phyloP scores from a whole-genome alignment of 1,140 invertebrate genomes.

The Littorina saxatilis region DNA sequence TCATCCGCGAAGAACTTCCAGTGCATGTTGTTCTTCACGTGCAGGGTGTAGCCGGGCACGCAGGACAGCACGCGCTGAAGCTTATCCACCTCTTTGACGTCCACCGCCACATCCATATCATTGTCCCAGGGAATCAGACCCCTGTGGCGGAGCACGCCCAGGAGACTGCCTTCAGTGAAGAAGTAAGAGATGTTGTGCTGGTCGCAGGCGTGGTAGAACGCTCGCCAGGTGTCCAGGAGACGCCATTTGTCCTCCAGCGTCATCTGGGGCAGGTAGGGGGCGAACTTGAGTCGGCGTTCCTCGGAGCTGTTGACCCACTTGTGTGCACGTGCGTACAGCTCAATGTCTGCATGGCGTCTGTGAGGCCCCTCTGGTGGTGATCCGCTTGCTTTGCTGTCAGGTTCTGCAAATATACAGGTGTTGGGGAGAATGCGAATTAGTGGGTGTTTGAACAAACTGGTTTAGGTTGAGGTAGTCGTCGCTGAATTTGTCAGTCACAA shows the following conservation, averaged over 20 bases:
- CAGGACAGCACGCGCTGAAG: slow-evolving; percentile 32
- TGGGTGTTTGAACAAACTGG: neutral
- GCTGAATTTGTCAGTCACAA: neutral
- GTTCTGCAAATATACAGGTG: neutral
- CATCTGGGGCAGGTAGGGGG: neutral
- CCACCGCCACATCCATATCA: slow-evolving; percentile 36
- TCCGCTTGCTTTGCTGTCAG: no score
- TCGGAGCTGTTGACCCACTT: neutral
- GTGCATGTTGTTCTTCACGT: slow-evolving; percentile 20
- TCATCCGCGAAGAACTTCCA: slow-evolving; percentile 33
- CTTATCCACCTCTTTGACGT: slow-evolving; percentile 3
- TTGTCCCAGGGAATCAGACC: slow-evolving; percentile 42
- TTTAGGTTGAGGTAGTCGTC: neutral
- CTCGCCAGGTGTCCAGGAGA: slow-evolving; percentile 2
- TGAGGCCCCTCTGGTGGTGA: no score
- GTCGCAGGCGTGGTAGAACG: neutral
- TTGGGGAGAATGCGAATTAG: neutral
- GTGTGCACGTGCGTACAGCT: neutral
- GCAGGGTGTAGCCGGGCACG: slow-evolving; percentile 18
- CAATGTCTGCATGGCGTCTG: neutral
- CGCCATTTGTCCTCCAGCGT: neutral
- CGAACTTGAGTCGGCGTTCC: neutral
- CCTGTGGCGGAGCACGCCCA: slow-evolving; percentile 21
- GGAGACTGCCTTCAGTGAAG: neutral
- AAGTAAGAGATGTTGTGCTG: slow-evolving; percentile 11